Base-by-base conservation (phyloP, 2,113 vertebrate species). In the Carollia perspicillata region DNA sequence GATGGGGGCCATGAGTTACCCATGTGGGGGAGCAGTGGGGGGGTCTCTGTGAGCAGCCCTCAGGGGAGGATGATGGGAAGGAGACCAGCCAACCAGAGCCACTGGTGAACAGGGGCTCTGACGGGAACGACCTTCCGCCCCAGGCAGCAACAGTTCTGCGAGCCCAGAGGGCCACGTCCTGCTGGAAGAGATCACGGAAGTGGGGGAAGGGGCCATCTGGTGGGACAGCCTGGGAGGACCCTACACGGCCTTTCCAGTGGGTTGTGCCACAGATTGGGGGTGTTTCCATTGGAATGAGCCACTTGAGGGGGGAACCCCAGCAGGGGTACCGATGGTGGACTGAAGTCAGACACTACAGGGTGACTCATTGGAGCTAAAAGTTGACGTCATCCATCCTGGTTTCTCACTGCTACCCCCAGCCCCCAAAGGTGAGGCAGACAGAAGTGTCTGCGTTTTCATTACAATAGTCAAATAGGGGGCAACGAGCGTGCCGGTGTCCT, bases 241-340 rank as follows among this genome's bases (percentile, higher is more conserved):
- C 18, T 1, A 51, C 11, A 10, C 9, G 0, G 35, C 40, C 14
- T 5, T 12, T 58, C 30, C 65, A 40, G 66, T 11, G 86, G 58
- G 3, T 8, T n/a, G 30, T n/a, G n/a, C 80, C 35, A 3, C 18
- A 35, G 72, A 37, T 14, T 22, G 13, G 18, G 55, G 58, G 9
- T 12, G 17, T 0, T 16, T 18, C 30, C 33, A 11, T 49, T 71
- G 63, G 91, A 14, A 44, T 0, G 16, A 51, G 28, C 60, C 33
- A 23, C 22, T 42, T 30, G 11, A 22, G n/a, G 40, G 78, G 23
- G 23, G 75, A 37, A 16, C 33, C 40, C 58, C 66, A 17, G 11
- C 0, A 3, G 30, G 11, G 74, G 80, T 2, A 42, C 49, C 8
- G 1, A 7, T 2, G 26, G 35, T 5, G 9, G 42, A 13, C 42